Conservation (phyloP, 1,140 invertebrate genomes). For the Panagrolaimus sp. region DNA sequence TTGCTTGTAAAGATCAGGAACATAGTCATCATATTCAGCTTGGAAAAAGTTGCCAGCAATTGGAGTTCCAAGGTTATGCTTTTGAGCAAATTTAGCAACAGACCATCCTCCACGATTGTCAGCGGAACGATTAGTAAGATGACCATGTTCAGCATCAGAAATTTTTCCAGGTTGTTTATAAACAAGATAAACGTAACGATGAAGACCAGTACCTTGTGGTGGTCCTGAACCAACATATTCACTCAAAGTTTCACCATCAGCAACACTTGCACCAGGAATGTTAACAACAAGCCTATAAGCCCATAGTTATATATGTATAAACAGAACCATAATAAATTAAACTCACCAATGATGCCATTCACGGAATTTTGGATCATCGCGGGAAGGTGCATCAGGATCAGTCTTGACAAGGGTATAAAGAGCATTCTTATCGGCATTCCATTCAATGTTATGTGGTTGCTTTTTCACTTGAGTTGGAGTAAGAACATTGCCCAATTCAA, state of each 20-base stretch:
- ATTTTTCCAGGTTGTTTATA: conserved; percentile 75
- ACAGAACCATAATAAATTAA: background rate
- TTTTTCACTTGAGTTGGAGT: conserved; percentile 42
- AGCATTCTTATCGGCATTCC: conserved; percentile 37
- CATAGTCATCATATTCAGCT: conserved; percentile 82
- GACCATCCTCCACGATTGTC: conserved; percentile 73
- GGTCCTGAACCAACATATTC: conserved; percentile 79
- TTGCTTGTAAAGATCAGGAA: conserved; percentile 66
- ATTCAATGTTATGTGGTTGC: conserved; percentile 30
- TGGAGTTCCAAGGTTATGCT: conserved; percentile 72
- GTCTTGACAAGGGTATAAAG: conserved; percentile 48
- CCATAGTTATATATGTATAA: background rate
- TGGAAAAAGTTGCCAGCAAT: conserved; percentile 80
- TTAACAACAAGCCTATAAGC: conserved; percentile 72
- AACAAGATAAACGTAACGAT: conserved; percentile 80
- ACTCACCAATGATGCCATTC: conserved; percentile 48
- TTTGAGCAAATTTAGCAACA: conserved; percentile 72
- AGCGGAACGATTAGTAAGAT: conserved; percentile 62
- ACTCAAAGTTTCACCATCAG: conserved; percentile 69
- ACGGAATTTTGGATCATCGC: conserved; percentile 40
- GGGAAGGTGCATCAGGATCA: conserved; percentile 43
- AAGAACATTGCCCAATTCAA: conserved; percentile 38
- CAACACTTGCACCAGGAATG: conserved; percentile 72
- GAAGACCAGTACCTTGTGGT: conserved; percentile 72
- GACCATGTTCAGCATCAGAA: conserved; percentile 67